Evolutionary conservation across 2,888 invertebrate species (phyloP).

Genomic region (Liposcelis brunnea): DNA sequence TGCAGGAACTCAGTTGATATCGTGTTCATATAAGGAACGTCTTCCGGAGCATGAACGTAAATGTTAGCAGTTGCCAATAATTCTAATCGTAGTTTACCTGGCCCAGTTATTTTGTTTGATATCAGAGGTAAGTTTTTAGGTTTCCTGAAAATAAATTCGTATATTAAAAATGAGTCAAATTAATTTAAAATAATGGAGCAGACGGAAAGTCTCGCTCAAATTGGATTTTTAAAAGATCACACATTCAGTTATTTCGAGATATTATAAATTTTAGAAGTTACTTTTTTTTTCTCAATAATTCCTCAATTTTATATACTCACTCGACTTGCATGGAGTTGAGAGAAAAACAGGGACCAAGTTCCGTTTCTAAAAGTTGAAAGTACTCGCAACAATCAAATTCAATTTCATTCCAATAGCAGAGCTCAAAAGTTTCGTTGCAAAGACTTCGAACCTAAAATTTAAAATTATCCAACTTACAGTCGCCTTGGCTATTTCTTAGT

Average conservation of each 20-base stretch:
- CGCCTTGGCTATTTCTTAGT: no score
- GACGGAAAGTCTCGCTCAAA: no score
- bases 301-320: slow-evolving; percentile 21
- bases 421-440: slow-evolving; percentile 36
- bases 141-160: slow-evolving; percentile 23
- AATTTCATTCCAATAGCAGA: slow-evolving; percentile 42
- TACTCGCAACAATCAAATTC: slow-evolving; percentile 46
- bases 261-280: no score
- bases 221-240: no score
- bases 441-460: slow-evolving; percentile 33
- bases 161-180: no score
- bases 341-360: slow-evolving; percentile 46
- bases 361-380: slow-evolving; percentile 45
- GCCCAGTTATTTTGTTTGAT: slow-evolving; percentile 44
- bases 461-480: no score
- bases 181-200: no score
- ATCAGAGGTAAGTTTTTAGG: slow-evolving; percentile 35
- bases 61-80: slow-evolving; percentile 34
- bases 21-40: slow-evolving; percentile 51
- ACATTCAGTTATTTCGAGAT: no score
- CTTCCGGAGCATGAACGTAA: slow-evolving; percentile 45
- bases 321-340: slow-evolving; percentile 46
- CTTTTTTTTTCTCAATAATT: no score
- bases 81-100: slow-evolving; percentile 39
- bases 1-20: slow-evolving; percentile 40